Conservation (phyloP, 2,113 vertebrate genomes). For the Mustelus asterias region DNA sequence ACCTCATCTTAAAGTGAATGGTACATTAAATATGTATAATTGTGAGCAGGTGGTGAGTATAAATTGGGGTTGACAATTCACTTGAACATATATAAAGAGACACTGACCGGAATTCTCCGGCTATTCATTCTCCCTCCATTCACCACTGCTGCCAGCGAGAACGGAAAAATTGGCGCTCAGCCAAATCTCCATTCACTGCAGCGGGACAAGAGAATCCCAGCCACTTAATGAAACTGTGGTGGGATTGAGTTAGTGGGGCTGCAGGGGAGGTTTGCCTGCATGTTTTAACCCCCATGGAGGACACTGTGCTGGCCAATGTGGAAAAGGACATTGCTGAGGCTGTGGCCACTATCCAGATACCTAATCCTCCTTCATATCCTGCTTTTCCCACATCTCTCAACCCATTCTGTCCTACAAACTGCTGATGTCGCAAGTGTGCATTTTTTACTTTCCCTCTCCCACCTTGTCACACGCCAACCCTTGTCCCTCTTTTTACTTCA, state of each 20-base stretch:
- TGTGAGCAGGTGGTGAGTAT: too few relatives aligned
- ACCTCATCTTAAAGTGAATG: not conserved
- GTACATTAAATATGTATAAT: too few relatives aligned
- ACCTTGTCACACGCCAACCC: not conserved
- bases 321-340: not conserved
- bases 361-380: too few relatives aligned
- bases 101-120: too few relatives aligned
- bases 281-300: not conserved
- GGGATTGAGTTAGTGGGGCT: too few relatives aligned
- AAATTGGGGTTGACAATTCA: too few relatives aligned
- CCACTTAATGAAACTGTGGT: not conserved
- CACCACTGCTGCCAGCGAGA: too few relatives aligned
- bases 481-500: not conserved
- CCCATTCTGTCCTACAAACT: not conserved
- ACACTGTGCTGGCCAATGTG: not conserved
- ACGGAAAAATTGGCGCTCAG: too few relatives aligned
- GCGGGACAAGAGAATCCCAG: too few relatives aligned
- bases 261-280: not conserved
- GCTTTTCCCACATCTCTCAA: not conserved
- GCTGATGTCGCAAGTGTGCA: not conserved
- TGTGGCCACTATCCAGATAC: not conserved
- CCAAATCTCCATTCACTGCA: too few relatives aligned
- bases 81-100: too few relatives aligned
- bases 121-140: too few relatives aligned
- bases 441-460: not conserved